phyloP scores from a whole-genome alignment of 2,113 vertebrate species.

The Cavia aperea region DNA sequence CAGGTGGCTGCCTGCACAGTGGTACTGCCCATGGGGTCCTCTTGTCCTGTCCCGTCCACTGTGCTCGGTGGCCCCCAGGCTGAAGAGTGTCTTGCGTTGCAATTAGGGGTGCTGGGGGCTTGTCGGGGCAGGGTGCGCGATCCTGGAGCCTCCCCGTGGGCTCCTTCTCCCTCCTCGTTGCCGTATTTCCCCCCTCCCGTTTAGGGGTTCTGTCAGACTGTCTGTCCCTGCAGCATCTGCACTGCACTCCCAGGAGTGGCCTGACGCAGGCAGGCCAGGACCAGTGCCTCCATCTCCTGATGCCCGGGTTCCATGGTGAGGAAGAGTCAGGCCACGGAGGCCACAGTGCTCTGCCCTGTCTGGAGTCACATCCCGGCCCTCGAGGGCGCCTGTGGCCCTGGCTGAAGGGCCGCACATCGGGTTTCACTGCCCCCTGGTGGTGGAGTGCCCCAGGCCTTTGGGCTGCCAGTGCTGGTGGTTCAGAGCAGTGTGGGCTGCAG shows the following conservation, averaged over 20 bases:
- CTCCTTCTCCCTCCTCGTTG: too few relatives aligned
- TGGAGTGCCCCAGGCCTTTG: not conserved
- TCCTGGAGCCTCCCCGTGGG: not conserved
- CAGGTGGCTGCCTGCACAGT: not conserved
- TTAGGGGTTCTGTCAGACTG: not conserved
- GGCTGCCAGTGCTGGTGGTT: not conserved
- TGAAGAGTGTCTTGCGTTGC: not conserved
- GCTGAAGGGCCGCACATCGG: fast-evolving
- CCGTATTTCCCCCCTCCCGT: not conserved
- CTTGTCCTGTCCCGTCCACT: not conserved
- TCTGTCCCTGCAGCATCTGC: not conserved
- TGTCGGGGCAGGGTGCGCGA: not conserved
- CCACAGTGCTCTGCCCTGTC: not conserved
- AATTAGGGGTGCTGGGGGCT: not conserved
- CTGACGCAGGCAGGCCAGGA: fast-evolving
- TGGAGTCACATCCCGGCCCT: fast-evolving
- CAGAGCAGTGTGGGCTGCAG: fast-evolving
- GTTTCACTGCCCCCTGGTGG: not conserved
- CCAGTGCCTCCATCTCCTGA: fast-evolving
- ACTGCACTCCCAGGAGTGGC: fast-evolving
- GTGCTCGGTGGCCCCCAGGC: not conserved
- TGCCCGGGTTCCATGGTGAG: not conserved
- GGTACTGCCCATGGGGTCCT: not conserved
- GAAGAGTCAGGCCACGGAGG: not conserved
- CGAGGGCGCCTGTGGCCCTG: fast-evolving